A percentile compares a stretch with the other conserved stretches of the same genome.
Evolutionary conservation across 2,113 vertebrate species (phyloP).

Genomic region (Cinclus cinclus): DNA sequence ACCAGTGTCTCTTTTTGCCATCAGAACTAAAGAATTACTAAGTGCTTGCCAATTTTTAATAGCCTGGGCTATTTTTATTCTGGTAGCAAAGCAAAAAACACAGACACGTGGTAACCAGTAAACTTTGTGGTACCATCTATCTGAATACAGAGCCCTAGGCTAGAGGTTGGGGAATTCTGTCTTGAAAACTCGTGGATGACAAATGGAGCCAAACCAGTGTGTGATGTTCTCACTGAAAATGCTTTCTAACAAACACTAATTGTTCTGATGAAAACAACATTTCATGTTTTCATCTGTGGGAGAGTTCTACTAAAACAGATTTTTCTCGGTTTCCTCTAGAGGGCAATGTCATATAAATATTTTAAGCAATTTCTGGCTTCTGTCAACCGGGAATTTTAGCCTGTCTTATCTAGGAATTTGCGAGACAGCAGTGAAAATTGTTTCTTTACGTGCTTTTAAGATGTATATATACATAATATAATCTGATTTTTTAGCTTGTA

Average conservation of each 20-base stretch:
- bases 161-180: neutral
- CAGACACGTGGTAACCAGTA: neutral
- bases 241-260: neutral
- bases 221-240: neutral
- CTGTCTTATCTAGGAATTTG: neutral
- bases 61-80: neutral
- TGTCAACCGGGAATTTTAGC: neutral
- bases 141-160: neutral
- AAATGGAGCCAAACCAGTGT: neutral
- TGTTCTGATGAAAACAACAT: neutral
- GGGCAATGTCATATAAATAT: constrained; percentile 74
- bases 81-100: neutral
- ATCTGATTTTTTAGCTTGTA: neutral
- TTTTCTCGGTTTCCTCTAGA: constrained; percentile 70
- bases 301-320: neutral
- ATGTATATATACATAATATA: neutral
- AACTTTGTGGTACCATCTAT: neutral
- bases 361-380: constrained; percentile 36
- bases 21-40: neutral
- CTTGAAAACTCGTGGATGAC: neutral
- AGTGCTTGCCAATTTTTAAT: neutral
- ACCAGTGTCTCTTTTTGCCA: neutral
- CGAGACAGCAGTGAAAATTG: neutral
- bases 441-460: neutral
- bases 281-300: neutral